These are phyloP conservation scores for Potorous gilbertii DNA, from an alignment of 2,797 vertebrate species.

Conservation along the genomic window DNA sequence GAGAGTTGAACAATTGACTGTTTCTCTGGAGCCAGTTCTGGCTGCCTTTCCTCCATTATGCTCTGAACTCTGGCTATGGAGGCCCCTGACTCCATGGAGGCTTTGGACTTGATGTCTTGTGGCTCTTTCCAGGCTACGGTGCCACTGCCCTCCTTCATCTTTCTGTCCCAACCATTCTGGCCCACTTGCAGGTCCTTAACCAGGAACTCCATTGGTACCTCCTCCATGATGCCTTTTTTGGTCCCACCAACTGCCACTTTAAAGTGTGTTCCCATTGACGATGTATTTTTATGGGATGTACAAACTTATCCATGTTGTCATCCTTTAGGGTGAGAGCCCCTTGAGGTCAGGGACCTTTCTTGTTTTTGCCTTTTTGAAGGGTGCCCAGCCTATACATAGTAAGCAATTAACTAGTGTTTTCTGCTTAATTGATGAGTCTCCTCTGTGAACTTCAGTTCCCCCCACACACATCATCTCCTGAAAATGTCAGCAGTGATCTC, in stretches of 20 bases:
- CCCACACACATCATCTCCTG: no score
- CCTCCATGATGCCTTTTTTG: background rate
- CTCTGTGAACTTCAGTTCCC: background rate
- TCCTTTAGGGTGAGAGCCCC: background rate
- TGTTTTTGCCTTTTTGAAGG: background rate
- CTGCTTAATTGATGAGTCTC: background rate
- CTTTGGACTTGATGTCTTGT: background rate
- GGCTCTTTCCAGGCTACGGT: background rate
- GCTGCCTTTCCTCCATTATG: background rate
- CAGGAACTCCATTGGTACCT: no score
- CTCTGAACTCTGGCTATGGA: background rate
- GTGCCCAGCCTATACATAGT: background rate
- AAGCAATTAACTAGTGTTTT: background rate
- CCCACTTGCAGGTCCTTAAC: background rate
- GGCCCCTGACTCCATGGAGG: background rate
- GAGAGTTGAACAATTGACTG: background rate
- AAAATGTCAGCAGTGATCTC: background rate
- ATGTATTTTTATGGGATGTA: background rate
- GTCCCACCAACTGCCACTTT: background rate
- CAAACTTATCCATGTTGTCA: background rate
- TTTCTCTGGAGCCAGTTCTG: background rate
- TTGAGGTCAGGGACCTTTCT: background rate
- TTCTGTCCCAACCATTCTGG: no score
- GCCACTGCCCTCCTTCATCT: background rate
- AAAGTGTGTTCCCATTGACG: background rate